A percentile compares a stretch with the other conserved stretches of the same genome.
phyloP scores from a whole-genome alignment of 1,140 invertebrate genomes.

The Drosophila grimshawi region DNA sequence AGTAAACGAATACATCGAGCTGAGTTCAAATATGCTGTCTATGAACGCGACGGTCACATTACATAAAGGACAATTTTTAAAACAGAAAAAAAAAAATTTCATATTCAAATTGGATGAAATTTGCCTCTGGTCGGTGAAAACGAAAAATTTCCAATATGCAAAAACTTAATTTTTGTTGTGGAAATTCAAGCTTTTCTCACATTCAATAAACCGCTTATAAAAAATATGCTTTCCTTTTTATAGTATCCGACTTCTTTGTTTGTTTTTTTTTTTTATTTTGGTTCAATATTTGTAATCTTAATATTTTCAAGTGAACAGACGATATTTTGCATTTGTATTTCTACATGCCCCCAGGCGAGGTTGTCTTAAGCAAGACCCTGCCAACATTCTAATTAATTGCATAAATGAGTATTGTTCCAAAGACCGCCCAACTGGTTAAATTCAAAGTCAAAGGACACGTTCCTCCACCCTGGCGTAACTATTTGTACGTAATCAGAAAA shows the following conservation, averaged over 20 bases:
- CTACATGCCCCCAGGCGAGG: neutral
- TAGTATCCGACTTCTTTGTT: neutral
- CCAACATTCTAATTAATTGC: slow-evolving; percentile 67
- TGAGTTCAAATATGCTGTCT: slow-evolving; percentile 29
- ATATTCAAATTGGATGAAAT: slow-evolving; percentile 59
- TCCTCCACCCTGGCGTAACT: neutral
- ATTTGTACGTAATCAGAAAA: slow-evolving; percentile 52
- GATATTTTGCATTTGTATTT: neutral
- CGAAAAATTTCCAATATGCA: slow-evolving; percentile 32
- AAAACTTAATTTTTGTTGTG: neutral
- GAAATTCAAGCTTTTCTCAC: slow-evolving; percentile 18
- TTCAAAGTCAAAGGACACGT: slow-evolving; percentile 49
- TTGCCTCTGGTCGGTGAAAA: slow-evolving; percentile 14
- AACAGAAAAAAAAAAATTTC: neutral
- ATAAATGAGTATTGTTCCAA: slow-evolving; percentile 50
- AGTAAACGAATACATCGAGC: slow-evolving; percentile 32
- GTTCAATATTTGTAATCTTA: slow-evolving; percentile 1
- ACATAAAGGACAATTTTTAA: slow-evolving; percentile 4
- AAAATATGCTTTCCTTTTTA: slow-evolving; percentile 2
- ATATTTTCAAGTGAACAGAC: neutral
- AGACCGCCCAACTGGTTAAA: slow-evolving; percentile 47
- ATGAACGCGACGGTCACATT: neutral
- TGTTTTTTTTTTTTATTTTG: neutral
- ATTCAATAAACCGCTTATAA: slow-evolving; percentile 6
- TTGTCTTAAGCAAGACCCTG: slow-evolving; percentile 4